phyloP scores from a whole-genome alignment of 2,888 invertebrate genomes.

The Neoaliturus tenellus region DNA sequence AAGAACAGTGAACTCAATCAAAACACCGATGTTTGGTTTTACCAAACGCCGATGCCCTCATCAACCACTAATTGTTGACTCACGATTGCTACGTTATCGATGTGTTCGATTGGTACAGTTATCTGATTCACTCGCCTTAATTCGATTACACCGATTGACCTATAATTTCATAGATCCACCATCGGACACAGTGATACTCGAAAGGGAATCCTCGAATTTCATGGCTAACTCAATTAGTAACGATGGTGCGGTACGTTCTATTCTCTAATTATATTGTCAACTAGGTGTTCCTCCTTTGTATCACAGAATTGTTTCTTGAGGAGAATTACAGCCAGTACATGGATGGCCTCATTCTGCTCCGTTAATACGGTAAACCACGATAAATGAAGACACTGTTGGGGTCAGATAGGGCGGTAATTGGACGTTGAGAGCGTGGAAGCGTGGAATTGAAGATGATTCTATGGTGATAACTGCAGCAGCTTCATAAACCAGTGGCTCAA shows the following conservation, averaged over 20 bases:
- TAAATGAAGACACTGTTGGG: not conserved
- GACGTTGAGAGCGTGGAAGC: not conserved
- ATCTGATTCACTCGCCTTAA: not conserved
- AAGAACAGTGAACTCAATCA: no score
- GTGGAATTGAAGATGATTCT: not conserved
- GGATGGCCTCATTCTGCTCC: not conserved
- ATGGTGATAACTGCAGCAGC: not conserved
- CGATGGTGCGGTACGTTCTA: no score
- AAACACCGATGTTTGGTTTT: no score
- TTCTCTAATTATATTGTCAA: no score
- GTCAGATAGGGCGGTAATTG: not conserved
- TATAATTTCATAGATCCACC: not conserved
- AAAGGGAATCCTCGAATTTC: not conserved
- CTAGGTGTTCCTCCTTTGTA: not conserved
- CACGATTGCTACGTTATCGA: not conserved
- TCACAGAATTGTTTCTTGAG: not conserved
- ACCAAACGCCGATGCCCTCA: no score
- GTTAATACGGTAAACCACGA: slow-evolving; percentile 7
- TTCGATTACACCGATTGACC: not conserved
- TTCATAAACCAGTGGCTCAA: not conserved
- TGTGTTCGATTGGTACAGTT: not conserved
- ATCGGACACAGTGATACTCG: not conserved
- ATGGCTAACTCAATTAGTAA: not conserved
- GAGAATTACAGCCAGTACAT: not conserved
- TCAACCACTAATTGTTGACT: slow-evolving; percentile 2